Base-by-base conservation (phyloP, 2,888 invertebrate genomes). In the Yponomeuta evonymella region DNA sequence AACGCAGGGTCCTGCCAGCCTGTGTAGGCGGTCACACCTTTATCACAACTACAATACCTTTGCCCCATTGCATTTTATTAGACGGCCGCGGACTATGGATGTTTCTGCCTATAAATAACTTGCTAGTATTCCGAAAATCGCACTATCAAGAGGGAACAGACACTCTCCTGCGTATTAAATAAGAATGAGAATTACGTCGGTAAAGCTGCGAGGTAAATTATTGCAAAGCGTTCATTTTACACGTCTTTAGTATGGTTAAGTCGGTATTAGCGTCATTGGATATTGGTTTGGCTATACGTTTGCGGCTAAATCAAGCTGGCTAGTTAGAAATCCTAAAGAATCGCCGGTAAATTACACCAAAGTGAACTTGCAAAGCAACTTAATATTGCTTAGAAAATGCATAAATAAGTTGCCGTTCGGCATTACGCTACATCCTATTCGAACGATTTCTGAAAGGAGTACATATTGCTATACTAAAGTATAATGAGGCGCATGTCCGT, bases 21-120 rank as follows among this genome's bases (percentile, higher is more conserved):
- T 79, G 84, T 84, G 88, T 90, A 87, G 89, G 89, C 87, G 89
- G 89, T 83, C 87, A 85, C 80, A 82, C 82, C 83, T 86, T 84
- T 88, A 87, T 89, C 89, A 83, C 79, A 74, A 79, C 75, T 79
- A 84, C 85, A 85, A 85, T 86, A 81, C 84, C 78, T 79, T 78
- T 72, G 74, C 73, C 76, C 80, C 81, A 80, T 79, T 81, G 81
- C 78, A 84, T 84, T 88, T 88, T 88, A 87, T 85, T 84, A 79
- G 83, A 81, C 78, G 76, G 8, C 10, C 23, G 5, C 43, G n/a
- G 62, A 63, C 70, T 58, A 58, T 58, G 51, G 51, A 58, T 15
- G 51, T 58, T 58, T 15, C 51, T 58, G 51, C 51, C 12, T 58
- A 58, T 58, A 58, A 58, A 58, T 58, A 58, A 58, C 51, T 58